A percentile compares a stretch with the other conserved stretches of the same genome.
Evolutionary conservation across 37 sponge, comb jelly and placozoan species (phyloP).

Genomic region (Theonella swinhoei): DNA sequence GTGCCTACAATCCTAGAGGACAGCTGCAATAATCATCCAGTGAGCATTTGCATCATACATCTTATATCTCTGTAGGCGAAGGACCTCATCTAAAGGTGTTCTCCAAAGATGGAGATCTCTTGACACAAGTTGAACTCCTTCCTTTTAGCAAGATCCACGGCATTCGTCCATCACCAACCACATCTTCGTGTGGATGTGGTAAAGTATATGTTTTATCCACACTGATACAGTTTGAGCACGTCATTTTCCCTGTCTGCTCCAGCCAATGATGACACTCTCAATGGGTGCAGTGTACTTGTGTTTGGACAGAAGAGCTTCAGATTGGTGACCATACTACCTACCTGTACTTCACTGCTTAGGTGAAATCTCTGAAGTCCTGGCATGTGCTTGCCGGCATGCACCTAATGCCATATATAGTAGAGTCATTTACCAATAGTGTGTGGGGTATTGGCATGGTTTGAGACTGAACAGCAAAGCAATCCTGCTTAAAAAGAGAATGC

Average conservation of each 20-base stretch:
- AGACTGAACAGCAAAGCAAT: neutral
- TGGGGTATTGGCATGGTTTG: neutral
- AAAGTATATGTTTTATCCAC: too few species aligned
- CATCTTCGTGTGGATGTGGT: neutral
- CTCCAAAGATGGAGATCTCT: slow-evolving; percentile 22
- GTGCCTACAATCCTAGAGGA: slow-evolving; percentile 14
- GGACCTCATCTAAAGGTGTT: slow-evolving; percentile 58
- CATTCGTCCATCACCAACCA: slow-evolving; percentile 15
- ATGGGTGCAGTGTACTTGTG: neutral
- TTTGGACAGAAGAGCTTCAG: slow-evolving; percentile 63
- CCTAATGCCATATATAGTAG: too few species aligned
- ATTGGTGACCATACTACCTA: neutral
- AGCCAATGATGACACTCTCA: neutral
- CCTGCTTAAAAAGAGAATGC: neutral
- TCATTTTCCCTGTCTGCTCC: too few species aligned
- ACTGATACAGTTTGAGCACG: too few species aligned
- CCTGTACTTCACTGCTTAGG: neutral
- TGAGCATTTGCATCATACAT: too few species aligned
- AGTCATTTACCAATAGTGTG: too few species aligned
- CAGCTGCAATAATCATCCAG: too few species aligned
- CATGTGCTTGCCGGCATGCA: too few species aligned
- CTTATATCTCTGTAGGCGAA: slow-evolving; percentile 58
- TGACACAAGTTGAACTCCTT: slow-evolving; percentile 18
- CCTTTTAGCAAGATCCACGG: slow-evolving; percentile 54
- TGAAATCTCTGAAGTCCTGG: too few species aligned